Percentiles rank a stretch among this genome's conserved stretches.
Evolutionary conservation across 2,797 vertebrate species (phyloP).

Genomic region (Labroides dimidiatus): DNA sequence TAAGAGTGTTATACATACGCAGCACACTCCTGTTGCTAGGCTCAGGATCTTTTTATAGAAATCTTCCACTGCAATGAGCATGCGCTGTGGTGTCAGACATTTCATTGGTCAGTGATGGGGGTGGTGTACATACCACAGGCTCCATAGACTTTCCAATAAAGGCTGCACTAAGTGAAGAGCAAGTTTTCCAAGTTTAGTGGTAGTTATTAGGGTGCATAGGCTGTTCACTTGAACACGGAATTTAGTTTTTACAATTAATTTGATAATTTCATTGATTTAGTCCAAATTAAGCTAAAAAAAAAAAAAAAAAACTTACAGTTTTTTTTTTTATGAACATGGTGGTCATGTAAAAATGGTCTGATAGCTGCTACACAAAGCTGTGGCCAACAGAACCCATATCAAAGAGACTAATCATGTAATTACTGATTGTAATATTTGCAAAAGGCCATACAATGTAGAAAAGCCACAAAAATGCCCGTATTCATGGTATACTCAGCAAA

Average conservation of each 20-base stretch:
- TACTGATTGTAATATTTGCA: too few species aligned
- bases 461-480: not conserved
- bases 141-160: conserved; percentile 49
- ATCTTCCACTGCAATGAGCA: conserved; percentile 68
- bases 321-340: not conserved
- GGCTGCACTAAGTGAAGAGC: conserved; percentile 24
- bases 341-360: not conserved
- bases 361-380: too few species aligned
- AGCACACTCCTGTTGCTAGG: conserved; percentile 72
- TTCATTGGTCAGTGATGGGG: conserved; percentile 71
- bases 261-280: not conserved
- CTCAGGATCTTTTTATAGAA: conserved; percentile 75
- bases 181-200: conserved; percentile 39
- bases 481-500: not conserved
- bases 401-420: too few species aligned
- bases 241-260: not conserved
- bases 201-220: not conserved
- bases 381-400: too few species aligned
- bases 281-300: not conserved
- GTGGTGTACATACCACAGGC: conserved; percentile 66
- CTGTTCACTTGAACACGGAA: not conserved
- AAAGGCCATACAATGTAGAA: not conserved
- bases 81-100: conserved; percentile 41
- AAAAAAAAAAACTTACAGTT: not conserved
- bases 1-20: conserved; percentile 18